Conservation (phyloP, 2,888 invertebrate species). For the Macaria liturata region DNA sequence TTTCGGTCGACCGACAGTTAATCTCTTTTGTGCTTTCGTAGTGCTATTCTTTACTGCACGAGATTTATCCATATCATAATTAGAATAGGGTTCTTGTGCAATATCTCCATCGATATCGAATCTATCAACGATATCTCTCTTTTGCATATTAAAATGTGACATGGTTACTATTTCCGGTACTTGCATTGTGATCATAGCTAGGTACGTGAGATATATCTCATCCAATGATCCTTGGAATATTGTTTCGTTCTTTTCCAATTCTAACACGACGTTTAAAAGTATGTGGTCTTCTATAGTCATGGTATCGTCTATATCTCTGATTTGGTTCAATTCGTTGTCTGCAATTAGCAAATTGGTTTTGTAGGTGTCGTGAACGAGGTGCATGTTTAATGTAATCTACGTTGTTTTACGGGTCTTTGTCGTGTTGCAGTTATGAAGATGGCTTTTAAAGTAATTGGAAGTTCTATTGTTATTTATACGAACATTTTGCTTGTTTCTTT, state of each 20-base stretch:
- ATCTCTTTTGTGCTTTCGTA: constrained; percentile 33
- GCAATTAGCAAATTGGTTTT: constrained; percentile 45
- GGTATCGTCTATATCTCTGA: constrained; percentile 43
- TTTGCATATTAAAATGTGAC: constrained; percentile 45
- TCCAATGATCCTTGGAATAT: constrained; percentile 58
- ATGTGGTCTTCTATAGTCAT: constrained; percentile 59
- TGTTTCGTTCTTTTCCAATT: constrained; percentile 58
- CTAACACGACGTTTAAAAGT: constrained; percentile 56
- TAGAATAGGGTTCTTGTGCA: not conserved
- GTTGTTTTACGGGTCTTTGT: constrained; percentile 16
- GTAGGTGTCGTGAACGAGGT: constrained; percentile 22
- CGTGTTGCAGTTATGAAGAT: constrained; percentile 18
- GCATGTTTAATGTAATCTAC: constrained; percentile 31
- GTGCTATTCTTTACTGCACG: constrained; percentile 2
- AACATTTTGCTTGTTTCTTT: not conserved
- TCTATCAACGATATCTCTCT: constrained; percentile 47
- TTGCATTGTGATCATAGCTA: constrained; percentile 59
- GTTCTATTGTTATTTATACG: not conserved
- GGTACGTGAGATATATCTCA: constrained; percentile 60
- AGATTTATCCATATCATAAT: not conserved
- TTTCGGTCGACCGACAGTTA: constrained; percentile 62
- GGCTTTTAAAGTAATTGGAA: constrained; percentile 13
- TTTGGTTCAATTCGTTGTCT: constrained; percentile 50
- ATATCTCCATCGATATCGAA: constrained; percentile 21
- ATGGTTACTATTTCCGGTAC: constrained; percentile 38